Base-by-base conservation (phyloP, 2,888 invertebrate genomes). In the Hirtodrosophila cameraria region DNA sequence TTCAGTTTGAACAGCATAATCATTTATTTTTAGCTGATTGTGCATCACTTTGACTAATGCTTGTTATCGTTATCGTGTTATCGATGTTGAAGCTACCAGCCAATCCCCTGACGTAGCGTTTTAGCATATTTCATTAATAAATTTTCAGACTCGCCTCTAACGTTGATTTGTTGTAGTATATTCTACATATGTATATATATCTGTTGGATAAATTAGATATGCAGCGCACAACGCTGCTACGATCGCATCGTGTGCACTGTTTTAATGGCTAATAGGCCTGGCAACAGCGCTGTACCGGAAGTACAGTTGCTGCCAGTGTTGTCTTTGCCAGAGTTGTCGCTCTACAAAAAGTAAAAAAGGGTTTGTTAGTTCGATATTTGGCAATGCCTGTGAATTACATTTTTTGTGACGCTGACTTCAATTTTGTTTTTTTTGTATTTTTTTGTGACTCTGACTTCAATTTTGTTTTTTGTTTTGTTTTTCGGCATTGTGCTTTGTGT, bases 201-300 rank as follows among this genome's bases (percentile, higher is more conserved):
- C 31, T 13, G 49, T 53, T 36, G 45, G 16, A 48, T 31, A 16
- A 11, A 58, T 58, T 72, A 35, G 42, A 27, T 41, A 71, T 71
- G 72, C 70, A 50, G 49, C 49, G 50, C 72, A 64, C 72, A 62
- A 41, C 43, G 25, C 11, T 16, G n/a, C 5, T 6, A 31, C 31
- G 42, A 42, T 54, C 31, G 23, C 27, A 58, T 50, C 72, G 70
- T 71, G 62, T 72, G 70, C 71, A 72, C 67, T 65, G 65, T 69
- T 70, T 75, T 70, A 81, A 81, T 78, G 67, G 28, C 35, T 75
- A 77, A 66, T 68, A 70, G 75, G 63, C 82, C 43, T 64, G 79
- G 71, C 76, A 84, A 84, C 85, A 74, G 57, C 15, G 25, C 16
- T 28, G 31, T 18, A 61, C 79, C 82, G 82, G 85, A 82, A 82